phyloP scores from a whole-genome alignment of 2,888 invertebrate species.

The Zygothrica quintamaculata region DNA sequence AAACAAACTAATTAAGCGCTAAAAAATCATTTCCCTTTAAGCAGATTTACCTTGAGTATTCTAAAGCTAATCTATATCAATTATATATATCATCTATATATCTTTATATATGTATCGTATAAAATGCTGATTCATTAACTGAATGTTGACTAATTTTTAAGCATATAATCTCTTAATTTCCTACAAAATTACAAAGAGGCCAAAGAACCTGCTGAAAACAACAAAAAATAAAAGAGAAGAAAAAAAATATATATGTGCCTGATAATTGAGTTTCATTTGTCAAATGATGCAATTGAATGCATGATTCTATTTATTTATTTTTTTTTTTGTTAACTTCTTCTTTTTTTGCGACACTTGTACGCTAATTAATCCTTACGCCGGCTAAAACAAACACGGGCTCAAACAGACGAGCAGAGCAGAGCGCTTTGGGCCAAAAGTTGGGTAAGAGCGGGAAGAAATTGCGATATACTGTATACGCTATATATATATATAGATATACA shows the following conservation, averaged over 20 bases:
- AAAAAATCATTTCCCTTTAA: no score
- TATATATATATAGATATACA: no score
- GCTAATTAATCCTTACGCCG: slow-evolving; percentile 82
- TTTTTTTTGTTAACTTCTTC: slow-evolving; percentile 19
- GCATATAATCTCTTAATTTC: slow-evolving; percentile 34
- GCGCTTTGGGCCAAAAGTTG: slow-evolving; percentile 15
- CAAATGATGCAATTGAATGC: slow-evolving; percentile 79
- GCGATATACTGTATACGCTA: no score
- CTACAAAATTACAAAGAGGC: slow-evolving; percentile 32
- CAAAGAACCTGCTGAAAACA: slow-evolving; percentile 51
- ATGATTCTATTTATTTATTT: slow-evolving; percentile 61
- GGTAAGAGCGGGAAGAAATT: background rate
- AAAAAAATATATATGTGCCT: slow-evolving; percentile 26
- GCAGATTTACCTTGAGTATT: no score
- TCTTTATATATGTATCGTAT: no score
- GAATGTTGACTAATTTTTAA: slow-evolving; percentile 33
- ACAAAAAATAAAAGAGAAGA: no score
- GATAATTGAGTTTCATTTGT: slow-evolving; percentile 69
- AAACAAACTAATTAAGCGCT: no score
- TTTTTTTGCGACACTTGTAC: slow-evolving; percentile 72
- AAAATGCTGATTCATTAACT: slow-evolving; percentile 41
- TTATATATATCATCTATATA: no score
- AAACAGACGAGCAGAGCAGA: slow-evolving; percentile 39
- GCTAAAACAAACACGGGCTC: slow-evolving; percentile 62
- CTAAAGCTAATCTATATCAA: no score